Conservation (phyloP, 2,797 vertebrate species). For the Pantherophis alleghaniensis region DNA sequence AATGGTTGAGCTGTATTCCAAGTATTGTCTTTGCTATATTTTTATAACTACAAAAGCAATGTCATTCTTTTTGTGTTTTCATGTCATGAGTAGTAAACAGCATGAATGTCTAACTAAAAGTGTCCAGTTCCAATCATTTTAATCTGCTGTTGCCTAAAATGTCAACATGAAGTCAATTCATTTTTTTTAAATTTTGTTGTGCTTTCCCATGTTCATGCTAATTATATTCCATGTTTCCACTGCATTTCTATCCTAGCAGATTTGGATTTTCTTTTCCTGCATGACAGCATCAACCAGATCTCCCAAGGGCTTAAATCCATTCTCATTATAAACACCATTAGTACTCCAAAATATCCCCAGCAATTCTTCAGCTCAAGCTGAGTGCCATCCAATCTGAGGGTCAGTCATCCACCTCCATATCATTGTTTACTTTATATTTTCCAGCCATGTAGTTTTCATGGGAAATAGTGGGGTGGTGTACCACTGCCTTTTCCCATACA, state of each 20-base stretch:
- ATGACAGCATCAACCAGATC: background rate
- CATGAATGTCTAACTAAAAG: background rate
- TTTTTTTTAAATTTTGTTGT: background rate
- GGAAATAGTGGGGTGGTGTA: background rate
- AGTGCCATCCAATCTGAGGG: background rate
- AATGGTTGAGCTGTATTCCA: background rate
- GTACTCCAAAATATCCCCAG: background rate
- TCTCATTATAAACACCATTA: background rate
- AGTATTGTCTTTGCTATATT: background rate
- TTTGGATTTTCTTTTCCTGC: background rate
- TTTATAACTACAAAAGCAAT: background rate
- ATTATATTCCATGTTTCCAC: background rate
- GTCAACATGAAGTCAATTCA: background rate
- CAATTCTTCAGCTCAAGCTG: background rate
- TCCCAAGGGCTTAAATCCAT: background rate
- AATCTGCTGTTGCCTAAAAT: background rate
- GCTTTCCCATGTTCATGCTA: background rate
- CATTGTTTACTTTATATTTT: background rate
- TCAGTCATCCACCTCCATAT: background rate
- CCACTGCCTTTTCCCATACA: background rate
- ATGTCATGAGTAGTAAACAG: background rate
- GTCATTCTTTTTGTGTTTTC: background rate
- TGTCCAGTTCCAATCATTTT: background rate
- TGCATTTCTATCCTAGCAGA: background rate
- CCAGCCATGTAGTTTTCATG: background rate